These are phyloP conservation scores for Standfussiana lucernea DNA, from an alignment of 2,888 invertebrate genomes.

Conservation along the genomic window DNA sequence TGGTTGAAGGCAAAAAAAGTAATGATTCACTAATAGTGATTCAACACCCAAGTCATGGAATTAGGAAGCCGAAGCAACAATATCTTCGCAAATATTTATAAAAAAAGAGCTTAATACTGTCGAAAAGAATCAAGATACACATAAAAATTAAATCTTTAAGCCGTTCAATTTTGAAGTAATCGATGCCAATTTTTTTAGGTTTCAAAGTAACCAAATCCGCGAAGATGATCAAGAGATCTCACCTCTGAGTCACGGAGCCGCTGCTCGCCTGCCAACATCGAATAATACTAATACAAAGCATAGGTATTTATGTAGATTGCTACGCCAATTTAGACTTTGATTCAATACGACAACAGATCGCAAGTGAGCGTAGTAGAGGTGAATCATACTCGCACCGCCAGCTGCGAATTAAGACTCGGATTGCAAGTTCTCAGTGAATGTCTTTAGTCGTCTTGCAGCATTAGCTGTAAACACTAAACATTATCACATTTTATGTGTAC, in stretches of 20 bases:
- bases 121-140: slow-evolving; percentile 45
- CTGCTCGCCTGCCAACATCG: slow-evolving; percentile 80
- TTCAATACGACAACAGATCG: slow-evolving; percentile 65
- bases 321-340: slow-evolving; percentile 78
- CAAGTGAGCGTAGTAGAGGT: slow-evolving; percentile 76
- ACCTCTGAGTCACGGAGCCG: slow-evolving; percentile 84
- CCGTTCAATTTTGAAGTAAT: slow-evolving; percentile 40
- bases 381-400: slow-evolving; percentile 83
- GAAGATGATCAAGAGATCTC: slow-evolving; percentile 82
- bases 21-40: slow-evolving; percentile 52
- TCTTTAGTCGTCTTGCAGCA: slow-evolving; percentile 80
- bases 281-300: slow-evolving; percentile 74
- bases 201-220: slow-evolving; percentile 67
- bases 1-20: slow-evolving; percentile 32
- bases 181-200: slow-evolving; percentile 60
- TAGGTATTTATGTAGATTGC: slow-evolving; percentile 72
- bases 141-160: slow-evolving; percentile 43
- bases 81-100: slow-evolving; percentile 20
- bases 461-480: slow-evolving; percentile 67
- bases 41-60: slow-evolving; percentile 40
- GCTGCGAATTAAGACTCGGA: slow-evolving; percentile 84
- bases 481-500: slow-evolving; percentile 54
- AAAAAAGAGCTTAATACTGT: slow-evolving; percentile 33
- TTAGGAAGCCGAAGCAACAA: slow-evolving; percentile 13
- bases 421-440: slow-evolving; percentile 82